Percentiles rank a stretch among this genome's conserved stretches.
These are phyloP conservation scores for Aphaenogaster ashmeadi DNA, from an alignment of 1,140 invertebrate genomes.

Conservation along the genomic window DNA sequence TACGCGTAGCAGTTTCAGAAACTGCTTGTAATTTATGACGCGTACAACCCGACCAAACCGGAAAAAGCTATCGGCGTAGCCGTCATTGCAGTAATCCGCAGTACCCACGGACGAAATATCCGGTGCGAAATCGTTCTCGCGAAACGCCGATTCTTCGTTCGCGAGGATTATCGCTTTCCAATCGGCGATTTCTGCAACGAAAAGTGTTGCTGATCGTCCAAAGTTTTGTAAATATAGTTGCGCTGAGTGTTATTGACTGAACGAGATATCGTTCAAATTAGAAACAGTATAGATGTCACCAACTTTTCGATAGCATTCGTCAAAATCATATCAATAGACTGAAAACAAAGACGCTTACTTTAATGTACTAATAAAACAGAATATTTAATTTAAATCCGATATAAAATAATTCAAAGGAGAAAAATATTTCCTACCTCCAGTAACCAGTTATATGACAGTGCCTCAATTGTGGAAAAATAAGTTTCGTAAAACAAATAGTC, in stretches of 20 bases:
- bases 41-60: not conserved
- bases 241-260: constrained; percentile 30
- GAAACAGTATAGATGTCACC: not conserved
- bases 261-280: constrained; percentile 27
- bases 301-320: not conserved
- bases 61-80: constrained; percentile 45
- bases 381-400: constrained; percentile 1
- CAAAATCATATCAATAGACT: not conserved
- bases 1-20: constrained; percentile 39
- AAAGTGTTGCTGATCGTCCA: constrained; percentile 3
- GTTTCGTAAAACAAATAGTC: not conserved
- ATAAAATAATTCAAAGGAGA: not conserved
- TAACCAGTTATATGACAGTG: not conserved
- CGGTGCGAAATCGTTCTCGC: constrained; percentile 34
- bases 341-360: not conserved
- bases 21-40: constrained; percentile 43
- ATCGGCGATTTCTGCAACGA: constrained; percentile 18
- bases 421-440: not conserved
- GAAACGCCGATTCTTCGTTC: not conserved
- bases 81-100: constrained; percentile 42
- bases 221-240: constrained; percentile 33
- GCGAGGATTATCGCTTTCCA: constrained; percentile 46
- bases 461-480: not conserved
- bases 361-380: not conserved
- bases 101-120: constrained; percentile 43